phyloP scores from a whole-genome alignment of 1,140 invertebrate genomes.

The Bombus ignitus region DNA sequence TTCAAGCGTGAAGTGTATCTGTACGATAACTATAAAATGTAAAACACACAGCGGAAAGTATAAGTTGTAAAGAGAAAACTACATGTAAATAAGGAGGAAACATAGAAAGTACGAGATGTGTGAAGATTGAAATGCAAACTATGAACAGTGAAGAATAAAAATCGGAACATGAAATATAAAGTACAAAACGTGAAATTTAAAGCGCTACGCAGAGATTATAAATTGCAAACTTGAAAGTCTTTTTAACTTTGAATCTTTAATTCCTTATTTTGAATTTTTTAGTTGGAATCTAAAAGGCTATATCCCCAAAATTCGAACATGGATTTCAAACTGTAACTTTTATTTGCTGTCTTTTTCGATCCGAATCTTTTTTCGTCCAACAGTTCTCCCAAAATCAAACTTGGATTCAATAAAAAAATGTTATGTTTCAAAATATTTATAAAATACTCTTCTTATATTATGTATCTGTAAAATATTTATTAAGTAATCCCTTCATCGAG shows the following conservation, averaged over 20 bases:
- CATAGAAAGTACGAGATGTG: not conserved
- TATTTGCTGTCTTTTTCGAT: not conserved
- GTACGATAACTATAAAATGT: not conserved
- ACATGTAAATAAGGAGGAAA: not conserved
- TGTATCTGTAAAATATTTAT: too few relatives aligned
- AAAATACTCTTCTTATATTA: too few relatives aligned
- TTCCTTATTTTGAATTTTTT: not conserved
- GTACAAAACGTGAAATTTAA: not conserved
- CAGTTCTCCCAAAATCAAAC: not conserved
- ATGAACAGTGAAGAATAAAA: not conserved
- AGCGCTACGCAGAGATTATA: not conserved
- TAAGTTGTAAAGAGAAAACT: not conserved
- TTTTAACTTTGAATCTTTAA: not conserved
- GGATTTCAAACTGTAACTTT: not conserved
- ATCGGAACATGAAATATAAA: not conserved
- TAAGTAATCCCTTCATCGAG: too few relatives aligned
- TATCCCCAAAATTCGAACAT: not conserved
- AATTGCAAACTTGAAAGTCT: not conserved
- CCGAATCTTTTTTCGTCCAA: not conserved
- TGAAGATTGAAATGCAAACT: not conserved
- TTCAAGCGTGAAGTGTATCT: too few relatives aligned
- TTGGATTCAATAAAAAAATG: not conserved
- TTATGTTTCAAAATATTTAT: not conserved
- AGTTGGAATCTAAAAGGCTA: not conserved
- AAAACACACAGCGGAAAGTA: not conserved